Evolutionary conservation across 2,888 invertebrate genomes (phyloP).

Genomic region (Dicyrtomina minuta): DNA sequence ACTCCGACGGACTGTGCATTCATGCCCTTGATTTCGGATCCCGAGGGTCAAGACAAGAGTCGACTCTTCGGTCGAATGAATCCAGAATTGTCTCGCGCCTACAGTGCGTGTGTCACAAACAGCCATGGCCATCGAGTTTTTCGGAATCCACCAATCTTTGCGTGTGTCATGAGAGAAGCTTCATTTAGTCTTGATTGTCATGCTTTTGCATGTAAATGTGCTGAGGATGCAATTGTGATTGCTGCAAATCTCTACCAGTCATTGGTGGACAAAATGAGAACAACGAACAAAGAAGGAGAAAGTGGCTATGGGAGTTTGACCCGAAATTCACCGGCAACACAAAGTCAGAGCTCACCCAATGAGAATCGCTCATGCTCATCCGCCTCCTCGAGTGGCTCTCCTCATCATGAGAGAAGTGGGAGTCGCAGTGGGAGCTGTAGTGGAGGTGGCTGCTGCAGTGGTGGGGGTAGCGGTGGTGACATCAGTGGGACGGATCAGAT

Average conservation of each 20-base stretch:
- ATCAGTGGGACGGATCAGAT: not conserved
- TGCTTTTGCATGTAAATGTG: constrained; percentile 84
- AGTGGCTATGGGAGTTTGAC: constrained; percentile 53
- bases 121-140: constrained; percentile 55
- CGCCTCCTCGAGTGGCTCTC: constrained; percentile 43
- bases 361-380: constrained; percentile 50
- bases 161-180: constrained; percentile 80
- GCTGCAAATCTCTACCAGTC: constrained; percentile 89
- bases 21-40: constrained; percentile 79
- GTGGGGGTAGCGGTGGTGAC: constrained; percentile 6
- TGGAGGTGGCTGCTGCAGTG: not conserved
- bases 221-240: constrained; percentile 87
- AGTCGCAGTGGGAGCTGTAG: constrained; percentile 11
- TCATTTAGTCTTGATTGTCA: constrained; percentile 83
- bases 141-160: constrained; percentile 64
- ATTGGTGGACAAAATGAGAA: constrained; percentile 68
- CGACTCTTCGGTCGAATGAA: constrained; percentile 49
- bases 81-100: constrained; percentile 44
- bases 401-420: constrained; percentile 11
- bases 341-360: constrained; percentile 42
- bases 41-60: constrained; percentile 56
- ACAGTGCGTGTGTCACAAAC: constrained; percentile 16
- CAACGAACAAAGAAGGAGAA: constrained; percentile 50
- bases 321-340: constrained; percentile 47
- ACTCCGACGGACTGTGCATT: constrained; percentile 68